phyloP scores from a whole-genome alignment of 2,113 vertebrate genomes.

The Platysternon megacephalum region DNA sequence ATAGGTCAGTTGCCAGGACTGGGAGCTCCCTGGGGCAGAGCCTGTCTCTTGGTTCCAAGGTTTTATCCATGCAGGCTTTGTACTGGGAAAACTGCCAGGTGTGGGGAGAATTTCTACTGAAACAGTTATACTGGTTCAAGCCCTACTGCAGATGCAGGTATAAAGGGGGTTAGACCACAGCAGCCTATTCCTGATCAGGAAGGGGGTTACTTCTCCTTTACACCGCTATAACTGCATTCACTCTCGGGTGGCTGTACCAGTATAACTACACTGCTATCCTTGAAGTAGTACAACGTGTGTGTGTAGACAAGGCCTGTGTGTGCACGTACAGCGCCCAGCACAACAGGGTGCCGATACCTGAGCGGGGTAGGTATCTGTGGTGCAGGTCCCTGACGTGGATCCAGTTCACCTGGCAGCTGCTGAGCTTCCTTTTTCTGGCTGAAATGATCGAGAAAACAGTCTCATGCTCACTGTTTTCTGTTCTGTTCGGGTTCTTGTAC shows the following conservation, averaged over 20 bases:
- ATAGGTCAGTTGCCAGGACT: background rate
- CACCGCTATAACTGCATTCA: background rate
- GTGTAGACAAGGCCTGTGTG: background rate
- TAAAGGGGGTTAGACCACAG: background rate
- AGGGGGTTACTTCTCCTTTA: background rate
- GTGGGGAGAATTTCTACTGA: background rate
- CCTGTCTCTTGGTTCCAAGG: background rate
- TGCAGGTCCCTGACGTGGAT: background rate
- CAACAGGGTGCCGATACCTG: background rate
- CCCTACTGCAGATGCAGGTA: background rate
- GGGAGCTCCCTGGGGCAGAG: background rate
- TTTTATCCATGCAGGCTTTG: background rate
- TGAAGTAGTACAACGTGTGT: background rate
- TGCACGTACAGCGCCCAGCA: background rate
- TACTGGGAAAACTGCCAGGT: background rate
- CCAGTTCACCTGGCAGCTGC: background rate
- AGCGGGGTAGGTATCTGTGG: background rate
- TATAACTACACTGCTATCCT: background rate
- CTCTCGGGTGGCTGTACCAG: background rate
- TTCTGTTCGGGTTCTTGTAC: background rate
- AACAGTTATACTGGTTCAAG: background rate
- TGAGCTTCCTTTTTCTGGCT: background rate
- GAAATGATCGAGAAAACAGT: background rate
- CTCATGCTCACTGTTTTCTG: background rate
- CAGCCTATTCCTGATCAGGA: background rate